phyloP scores from a whole-genome alignment of 2,797 vertebrate genomes.

The Sebastes taczanowskii region DNA sequence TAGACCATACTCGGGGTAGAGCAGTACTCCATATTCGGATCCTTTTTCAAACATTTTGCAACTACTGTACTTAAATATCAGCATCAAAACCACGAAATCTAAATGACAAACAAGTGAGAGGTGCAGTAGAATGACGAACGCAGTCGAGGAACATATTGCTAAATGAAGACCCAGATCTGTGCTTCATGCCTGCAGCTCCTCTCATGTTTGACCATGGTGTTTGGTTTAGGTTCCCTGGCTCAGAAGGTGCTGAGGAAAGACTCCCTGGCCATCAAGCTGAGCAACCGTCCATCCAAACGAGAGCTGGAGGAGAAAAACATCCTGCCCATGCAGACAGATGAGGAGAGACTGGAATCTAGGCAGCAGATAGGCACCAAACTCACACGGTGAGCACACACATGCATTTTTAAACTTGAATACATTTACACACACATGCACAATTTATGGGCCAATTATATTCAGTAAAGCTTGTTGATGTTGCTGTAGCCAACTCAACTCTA shows the following conservation, averaged over 20 bases:
- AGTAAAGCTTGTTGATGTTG: background rate
- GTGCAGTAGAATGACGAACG: background rate
- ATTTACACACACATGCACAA: constrained; percentile 2
- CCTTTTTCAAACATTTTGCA: background rate
- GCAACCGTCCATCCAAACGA: constrained; percentile 95
- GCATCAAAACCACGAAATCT: background rate
- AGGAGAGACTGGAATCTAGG: constrained; percentile 93
- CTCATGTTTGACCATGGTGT: background rate
- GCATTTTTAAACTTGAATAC: background rate
- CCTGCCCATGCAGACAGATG: constrained; percentile 94
- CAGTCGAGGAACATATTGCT: background rate
- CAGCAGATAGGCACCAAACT: constrained; percentile 98
- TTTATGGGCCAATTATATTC: constrained; percentile 4
- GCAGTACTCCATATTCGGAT: background rate
- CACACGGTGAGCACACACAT: constrained; percentile 85
- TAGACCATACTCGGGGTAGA: background rate
- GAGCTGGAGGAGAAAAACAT: constrained; percentile 99
- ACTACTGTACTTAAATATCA: background rate
- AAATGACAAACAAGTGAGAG: background rate
- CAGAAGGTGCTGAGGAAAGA: constrained; percentile 97
- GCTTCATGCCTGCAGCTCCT: background rate
- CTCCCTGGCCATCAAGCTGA: constrained; percentile 97
- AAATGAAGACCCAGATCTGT: background rate
- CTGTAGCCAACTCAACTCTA: background rate
- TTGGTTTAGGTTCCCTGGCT: constrained; percentile 88